Evolutionary conservation across 2,113 vertebrate species (phyloP), one percentile per base, ranked within the genome.

Genomic region (Sapajus apella): DNA sequence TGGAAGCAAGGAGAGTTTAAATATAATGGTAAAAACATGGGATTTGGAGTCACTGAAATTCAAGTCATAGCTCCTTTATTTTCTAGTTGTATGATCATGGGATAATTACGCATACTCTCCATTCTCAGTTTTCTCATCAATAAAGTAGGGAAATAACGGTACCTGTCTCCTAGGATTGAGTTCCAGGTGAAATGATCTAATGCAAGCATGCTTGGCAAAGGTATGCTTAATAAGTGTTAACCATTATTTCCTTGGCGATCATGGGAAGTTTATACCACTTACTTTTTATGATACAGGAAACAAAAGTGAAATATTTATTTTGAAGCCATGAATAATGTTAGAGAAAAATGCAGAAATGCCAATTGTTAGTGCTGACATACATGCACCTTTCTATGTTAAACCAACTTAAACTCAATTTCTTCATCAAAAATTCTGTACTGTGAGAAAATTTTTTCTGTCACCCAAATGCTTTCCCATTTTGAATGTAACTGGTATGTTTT

Each of bases 331-430:
- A 85, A 75, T 86, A 90, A 88, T 58, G 25, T 95, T 91, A 56
- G 45, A 77, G 93, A 92, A 73, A 96, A 95, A 92, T 88, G 85
- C 21, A 85, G n/a, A 97, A 94, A 79, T 93, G 32, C n/a, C 37
- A 32, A 56, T 79, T 89, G 66, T 91, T 97, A 77, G 66, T 86
- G 64, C 35, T 45, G 18, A 94, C 55, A 93, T 43, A 87, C 14
- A 85, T 5, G 30, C 21, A 25, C 11, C 12, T 43, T 88, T 88
- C 58, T 88, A 7, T 61, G 79, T 86, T 96, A 96, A 89, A 37
- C 82, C 76, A 83, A 94, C 66, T 94, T 97, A 97, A 81, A 97
- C 37, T 96, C 72, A 95, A 91, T 95, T 94, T 91, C n/a, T 89
- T 55, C 75, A 64, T 94, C 89, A 96, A 94, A 91, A 87, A 85